These are phyloP conservation scores for Limonius californicus DNA, from an alignment of 1,140 invertebrate species.

Conservation along the genomic window DNA sequence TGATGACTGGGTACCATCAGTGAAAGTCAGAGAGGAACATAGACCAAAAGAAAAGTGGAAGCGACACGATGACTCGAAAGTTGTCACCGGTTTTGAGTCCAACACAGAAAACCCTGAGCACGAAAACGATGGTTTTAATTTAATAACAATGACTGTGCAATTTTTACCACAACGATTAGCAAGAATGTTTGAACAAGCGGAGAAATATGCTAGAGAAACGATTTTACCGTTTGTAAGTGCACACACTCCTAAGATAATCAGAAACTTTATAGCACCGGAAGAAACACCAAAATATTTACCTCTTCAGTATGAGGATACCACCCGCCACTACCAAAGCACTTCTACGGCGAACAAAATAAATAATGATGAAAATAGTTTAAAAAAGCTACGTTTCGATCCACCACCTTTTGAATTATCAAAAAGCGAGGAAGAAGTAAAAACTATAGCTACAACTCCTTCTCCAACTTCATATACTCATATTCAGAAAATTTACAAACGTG, in stretches of 20 bases:
- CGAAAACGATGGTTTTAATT: conserved; percentile 10
- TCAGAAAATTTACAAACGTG: too few relatives aligned
- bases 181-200: conserved; percentile 73
- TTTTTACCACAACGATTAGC: conserved; percentile 71
- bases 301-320: not conserved
- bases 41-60: conserved; percentile 40
- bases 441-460: too few relatives aligned
- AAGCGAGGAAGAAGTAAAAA: too few relatives aligned
- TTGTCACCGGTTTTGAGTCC: conserved; percentile 11
- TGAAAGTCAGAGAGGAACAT: conserved; percentile 30
- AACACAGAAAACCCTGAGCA: conserved; percentile 10
- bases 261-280: conserved; percentile 40
- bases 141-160: conserved; percentile 65
- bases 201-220: conserved; percentile 72
- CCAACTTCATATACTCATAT: too few relatives aligned
- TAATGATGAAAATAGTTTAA: too few relatives aligned
- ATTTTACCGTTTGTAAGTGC: conserved; percentile 69
- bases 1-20: conserved; percentile 33
- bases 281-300: conserved; percentile 4
- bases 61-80: conserved; percentile 31
- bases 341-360: not conserved
- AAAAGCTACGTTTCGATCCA: too few relatives aligned
- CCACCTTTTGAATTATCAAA: too few relatives aligned
- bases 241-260: conserved; percentile 63
- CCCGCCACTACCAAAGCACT: not conserved